Conservation (phyloP, 2,113 vertebrate species). For the Picathartes gymnocephalus region DNA sequence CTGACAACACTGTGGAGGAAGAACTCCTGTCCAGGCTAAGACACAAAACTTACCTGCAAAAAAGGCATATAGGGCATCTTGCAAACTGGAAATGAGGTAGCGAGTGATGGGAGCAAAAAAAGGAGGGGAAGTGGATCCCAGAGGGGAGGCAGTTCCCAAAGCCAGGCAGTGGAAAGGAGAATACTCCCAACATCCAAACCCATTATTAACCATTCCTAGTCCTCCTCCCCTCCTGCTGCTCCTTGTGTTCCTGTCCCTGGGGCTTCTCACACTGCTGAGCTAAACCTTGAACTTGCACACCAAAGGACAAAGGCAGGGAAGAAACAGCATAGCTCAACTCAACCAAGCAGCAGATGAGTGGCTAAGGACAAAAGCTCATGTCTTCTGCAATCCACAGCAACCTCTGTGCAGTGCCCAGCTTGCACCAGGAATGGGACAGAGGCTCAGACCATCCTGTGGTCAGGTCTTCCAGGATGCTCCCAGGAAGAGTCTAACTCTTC, state of each 20-base stretch:
- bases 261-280: background rate
- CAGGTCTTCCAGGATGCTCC: background rate
- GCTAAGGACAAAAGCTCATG: background rate
- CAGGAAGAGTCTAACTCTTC: background rate
- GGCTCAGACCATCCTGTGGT: background rate
- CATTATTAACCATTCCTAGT: background rate
- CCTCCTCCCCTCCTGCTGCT: background rate
- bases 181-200: background rate
- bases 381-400: background rate
- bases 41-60: background rate
- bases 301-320: background rate
- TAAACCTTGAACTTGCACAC: background rate
- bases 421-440: background rate
- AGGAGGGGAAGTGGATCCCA: background rate
- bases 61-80: background rate
- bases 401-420: background rate
- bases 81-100: background rate
- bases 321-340: background rate
- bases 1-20: background rate
- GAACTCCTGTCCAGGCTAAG: background rate
- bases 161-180: background rate
- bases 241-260: background rate
- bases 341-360: background rate
- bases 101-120: background rate
- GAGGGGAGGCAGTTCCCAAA: background rate